A percentile compares a stretch with the other conserved stretches of the same genome.
phyloP scores from a whole-genome alignment of 2,113 vertebrate genomes.

The Notarius lentiginosus region DNA sequence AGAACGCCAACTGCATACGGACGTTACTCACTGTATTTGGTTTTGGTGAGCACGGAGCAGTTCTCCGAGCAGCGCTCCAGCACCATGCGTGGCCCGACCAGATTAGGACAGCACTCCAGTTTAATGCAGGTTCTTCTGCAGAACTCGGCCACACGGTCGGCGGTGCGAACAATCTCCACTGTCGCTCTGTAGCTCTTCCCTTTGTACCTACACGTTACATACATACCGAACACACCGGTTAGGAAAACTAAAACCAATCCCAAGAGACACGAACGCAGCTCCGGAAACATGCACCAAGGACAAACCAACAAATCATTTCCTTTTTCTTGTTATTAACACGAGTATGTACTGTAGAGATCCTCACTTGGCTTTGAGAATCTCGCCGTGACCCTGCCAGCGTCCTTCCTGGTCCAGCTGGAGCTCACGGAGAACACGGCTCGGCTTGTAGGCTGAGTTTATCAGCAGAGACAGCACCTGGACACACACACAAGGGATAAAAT shows the following conservation, averaged over 20 bases:
- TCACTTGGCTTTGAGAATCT: constrained; percentile 98
- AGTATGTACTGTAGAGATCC: constrained; percentile 44
- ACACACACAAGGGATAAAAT: neutral
- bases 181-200: constrained; percentile 97
- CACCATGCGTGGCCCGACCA: constrained; percentile 95
- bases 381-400: constrained; percentile 90
- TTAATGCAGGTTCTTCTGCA: constrained; percentile 95
- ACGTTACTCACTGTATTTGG: constrained; percentile 91
- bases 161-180: constrained; percentile 92
- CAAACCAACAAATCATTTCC: neutral
- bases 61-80: constrained; percentile 95
- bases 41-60: constrained; percentile 97
- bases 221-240: neutral
- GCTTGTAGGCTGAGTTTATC: constrained; percentile 97
- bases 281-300: neutral
- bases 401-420: constrained; percentile 94
- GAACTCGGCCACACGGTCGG: constrained; percentile 92
- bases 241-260: neutral
- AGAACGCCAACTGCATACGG: neutral
- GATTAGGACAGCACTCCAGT: constrained; percentile 94
- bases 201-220: constrained; percentile 80
- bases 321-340: neutral
- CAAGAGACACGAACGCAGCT: neutral
- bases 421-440: constrained; percentile 92
- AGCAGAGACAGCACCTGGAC: constrained; percentile 88